Evolutionary conservation across 2,888 invertebrate species (phyloP).

Genomic region (Spisula subtruncata): DNA sequence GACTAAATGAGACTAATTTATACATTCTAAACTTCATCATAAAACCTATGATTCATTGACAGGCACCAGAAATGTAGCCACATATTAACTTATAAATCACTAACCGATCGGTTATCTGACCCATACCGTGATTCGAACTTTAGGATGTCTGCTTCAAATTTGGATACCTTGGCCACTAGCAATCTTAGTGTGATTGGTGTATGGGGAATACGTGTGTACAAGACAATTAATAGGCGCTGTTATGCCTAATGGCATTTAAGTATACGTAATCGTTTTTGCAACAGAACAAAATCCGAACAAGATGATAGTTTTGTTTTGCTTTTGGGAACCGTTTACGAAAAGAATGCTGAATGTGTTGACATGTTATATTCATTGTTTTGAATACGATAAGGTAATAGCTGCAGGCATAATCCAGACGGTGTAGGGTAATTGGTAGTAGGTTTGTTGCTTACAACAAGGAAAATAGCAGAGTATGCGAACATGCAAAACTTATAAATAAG

Average conservation of each 20-base stretch:
- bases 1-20: too few species aligned
- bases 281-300: not conserved
- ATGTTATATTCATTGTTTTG: not conserved
- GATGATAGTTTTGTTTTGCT: not conserved
- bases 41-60: too few species aligned
- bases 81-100: too few species aligned
- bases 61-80: too few species aligned
- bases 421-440: not conserved
- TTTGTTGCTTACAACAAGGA: not conserved
- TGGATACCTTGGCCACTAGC: too few species aligned
- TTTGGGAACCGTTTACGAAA: not conserved
- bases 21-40: too few species aligned
- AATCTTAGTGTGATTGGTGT: too few species aligned
- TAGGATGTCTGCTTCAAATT: too few species aligned
- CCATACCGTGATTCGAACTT: too few species aligned
- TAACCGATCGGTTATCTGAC: too few species aligned
- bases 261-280: not conserved
- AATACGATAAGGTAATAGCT: not conserved
- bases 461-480: not conserved
- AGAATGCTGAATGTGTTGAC: not conserved
- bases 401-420: not conserved
- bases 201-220: not conserved
- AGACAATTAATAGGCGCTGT: not conserved
- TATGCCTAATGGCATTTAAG: not conserved
- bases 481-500: not conserved